phyloP scores from a whole-genome alignment of 2,888 invertebrate species.

The Eupithecia centaureata region DNA sequence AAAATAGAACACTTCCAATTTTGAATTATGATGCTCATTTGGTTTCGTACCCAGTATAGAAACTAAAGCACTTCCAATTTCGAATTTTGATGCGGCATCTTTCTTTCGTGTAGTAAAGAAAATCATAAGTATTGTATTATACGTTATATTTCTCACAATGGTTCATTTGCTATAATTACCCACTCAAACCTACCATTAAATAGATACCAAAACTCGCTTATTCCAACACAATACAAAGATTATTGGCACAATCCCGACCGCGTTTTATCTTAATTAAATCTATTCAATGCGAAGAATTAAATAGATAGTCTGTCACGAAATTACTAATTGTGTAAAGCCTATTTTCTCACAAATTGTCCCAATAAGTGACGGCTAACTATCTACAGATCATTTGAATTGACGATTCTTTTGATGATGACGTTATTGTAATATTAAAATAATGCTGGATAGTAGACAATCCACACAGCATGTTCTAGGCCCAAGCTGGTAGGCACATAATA shows the following conservation, averaged over 20 bases:
- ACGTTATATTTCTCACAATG: background rate
- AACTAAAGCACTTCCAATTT: no score
- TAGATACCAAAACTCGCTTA: constrained; percentile 10
- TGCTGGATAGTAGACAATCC: no score
- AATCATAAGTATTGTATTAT: background rate
- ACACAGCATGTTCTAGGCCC: no score
- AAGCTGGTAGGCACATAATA: no score
- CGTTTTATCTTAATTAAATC: constrained; percentile 42
- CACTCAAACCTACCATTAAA: constrained; percentile 3
- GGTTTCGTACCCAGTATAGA: no score
- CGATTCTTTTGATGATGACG: no score
- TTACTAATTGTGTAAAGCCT: constrained; percentile 23
- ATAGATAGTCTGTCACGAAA: constrained; percentile 29
- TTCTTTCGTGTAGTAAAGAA: background rate
- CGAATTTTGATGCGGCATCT: no score
- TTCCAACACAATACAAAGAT: constrained; percentile 33
- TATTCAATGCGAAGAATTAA: constrained; percentile 38
- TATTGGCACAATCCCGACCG: constrained; percentile 26
- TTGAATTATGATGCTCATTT: no score
- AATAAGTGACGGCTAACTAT: no score
- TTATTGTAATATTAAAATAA: no score
- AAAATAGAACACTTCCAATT: no score
- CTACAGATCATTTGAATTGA: no score
- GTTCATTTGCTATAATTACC: constrained; percentile 1
- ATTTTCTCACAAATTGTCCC: background rate